Conservation (phyloP, 2,113 vertebrate genomes). For the Brachypteracias leptosomus region DNA sequence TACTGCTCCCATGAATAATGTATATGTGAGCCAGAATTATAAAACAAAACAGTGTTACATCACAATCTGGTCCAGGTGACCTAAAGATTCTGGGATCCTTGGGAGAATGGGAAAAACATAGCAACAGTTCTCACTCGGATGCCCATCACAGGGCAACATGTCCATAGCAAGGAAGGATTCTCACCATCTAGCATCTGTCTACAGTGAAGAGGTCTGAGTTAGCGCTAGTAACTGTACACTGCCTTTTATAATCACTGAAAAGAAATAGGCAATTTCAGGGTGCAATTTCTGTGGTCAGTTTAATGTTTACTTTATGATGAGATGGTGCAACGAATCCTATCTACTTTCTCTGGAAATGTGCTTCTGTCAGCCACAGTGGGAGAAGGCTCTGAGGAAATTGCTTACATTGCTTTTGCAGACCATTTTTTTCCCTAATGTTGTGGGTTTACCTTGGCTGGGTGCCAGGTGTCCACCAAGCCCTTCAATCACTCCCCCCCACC, state of each 20-base stretch:
- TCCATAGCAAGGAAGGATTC: background rate
- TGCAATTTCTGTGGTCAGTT: background rate
- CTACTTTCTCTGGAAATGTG: background rate
- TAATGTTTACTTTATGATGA: background rate
- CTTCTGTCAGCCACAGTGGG: background rate
- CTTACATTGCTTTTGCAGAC: background rate
- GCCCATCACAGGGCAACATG: accelerated
- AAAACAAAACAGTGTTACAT: background rate
- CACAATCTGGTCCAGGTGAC: background rate
- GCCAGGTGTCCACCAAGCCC: too few relatives aligned
- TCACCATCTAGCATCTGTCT: background rate
- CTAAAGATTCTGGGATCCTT: background rate
- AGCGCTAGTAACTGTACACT: background rate
- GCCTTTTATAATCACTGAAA: background rate
- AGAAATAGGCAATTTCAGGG: background rate
- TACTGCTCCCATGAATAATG: background rate
- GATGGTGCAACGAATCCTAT: background rate
- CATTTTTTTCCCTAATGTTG: background rate
- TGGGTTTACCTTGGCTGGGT: too few relatives aligned
- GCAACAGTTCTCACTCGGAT: background rate
- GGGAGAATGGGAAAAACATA: background rate
- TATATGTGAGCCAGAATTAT: background rate
- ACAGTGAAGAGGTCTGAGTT: background rate
- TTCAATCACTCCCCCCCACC: too few relatives aligned
- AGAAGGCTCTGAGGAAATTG: background rate